Base-by-base conservation (phyloP, 2,797 vertebrate genomes). In the Jordanella pulchra region DNA sequence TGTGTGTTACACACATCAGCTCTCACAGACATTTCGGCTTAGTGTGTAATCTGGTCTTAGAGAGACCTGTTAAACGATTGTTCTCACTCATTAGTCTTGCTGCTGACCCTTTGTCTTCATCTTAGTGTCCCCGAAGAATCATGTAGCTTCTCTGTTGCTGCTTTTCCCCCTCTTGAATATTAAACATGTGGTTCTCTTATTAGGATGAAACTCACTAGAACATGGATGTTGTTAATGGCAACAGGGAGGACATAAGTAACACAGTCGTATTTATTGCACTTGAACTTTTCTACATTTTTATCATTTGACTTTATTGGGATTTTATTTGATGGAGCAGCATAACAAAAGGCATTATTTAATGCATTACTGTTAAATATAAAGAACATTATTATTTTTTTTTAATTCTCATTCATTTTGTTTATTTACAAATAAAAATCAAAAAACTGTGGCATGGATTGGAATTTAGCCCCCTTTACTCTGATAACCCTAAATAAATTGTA, bases 11-110 rank as follows among this genome's bases (percentile, higher is more conserved):
- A 73, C 68, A 67, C 67, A 67, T 60, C 58, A 28, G 58, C 50
- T 42, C 72, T 25, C 23, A 76, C 73, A 69, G 74, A 79, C 55
- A 79, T 84, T 80, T 71, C 73, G 78, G 89, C 90, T 92, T 92
- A 92, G 77, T 28, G 67, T 76, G 75, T 88, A 89, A 89, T 70
- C 80, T 53, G 45, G 80, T 87, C 81, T 81, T 51, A 69, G 84
- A 85, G 84, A 75, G 69, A 77, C 78, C 79, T 75, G 71, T 80
- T 87, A 86, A 84, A 84, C 78, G 73, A 82, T 68, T 77, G 74
- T 85, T 89, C 71, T 54, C 79, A 64, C 79, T 91, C 87, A 91
- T 91, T 92, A 87, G 78, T 70, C 67, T 3, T 73, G 73, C 72
- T 72, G 73, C 81, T 89, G 88, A 89, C 84, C 84, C 78, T 51